phyloP scores from a whole-genome alignment of 2,113 vertebrate species.

The Lanius ludovicianus region DNA sequence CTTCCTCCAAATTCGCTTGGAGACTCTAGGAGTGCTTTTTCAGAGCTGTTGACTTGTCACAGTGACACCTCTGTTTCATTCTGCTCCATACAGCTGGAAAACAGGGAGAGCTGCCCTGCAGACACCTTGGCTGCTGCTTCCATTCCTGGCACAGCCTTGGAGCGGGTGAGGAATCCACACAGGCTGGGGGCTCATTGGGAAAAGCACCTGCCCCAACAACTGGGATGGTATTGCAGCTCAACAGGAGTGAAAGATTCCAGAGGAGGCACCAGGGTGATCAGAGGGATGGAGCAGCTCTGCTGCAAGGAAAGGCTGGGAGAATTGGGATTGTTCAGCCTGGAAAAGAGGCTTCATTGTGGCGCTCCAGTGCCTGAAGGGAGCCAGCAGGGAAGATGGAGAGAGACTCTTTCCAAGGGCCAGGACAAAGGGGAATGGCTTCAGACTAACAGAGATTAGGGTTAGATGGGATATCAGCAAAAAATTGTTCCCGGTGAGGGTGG shows the following conservation, averaged over 20 bases:
- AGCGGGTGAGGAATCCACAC: not conserved
- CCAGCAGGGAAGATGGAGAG: not conserved
- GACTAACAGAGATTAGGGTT: rapidly evolving
- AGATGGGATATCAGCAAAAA: not conserved
- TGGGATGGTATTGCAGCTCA: not conserved
- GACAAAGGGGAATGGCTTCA: not conserved
- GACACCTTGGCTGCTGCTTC: not conserved
- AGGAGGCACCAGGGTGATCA: not conserved
- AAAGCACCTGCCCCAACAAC: not conserved
- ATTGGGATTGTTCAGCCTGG: not conserved
- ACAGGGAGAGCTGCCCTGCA: not conserved
- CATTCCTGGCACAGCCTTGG: rapidly evolving
- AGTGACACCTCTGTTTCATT: not conserved
- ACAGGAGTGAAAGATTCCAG: not conserved
- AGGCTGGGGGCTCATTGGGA: not conserved
- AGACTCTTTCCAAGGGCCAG: not conserved
- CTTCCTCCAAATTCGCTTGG: not conserved
- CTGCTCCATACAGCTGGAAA: not conserved
- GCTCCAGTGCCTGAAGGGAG: not conserved
- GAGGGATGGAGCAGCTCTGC: not conserved
- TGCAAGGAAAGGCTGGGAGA: not conserved
- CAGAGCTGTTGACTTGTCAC: not conserved
- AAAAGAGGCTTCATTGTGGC: not conserved
- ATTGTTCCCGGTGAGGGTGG: not conserved
- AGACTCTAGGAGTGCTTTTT: not conserved